A percentile compares a stretch with the other conserved stretches of the same genome.
Conservation (phyloP, 92 coral and sea anemone species). For the Porites rus region DNA sequence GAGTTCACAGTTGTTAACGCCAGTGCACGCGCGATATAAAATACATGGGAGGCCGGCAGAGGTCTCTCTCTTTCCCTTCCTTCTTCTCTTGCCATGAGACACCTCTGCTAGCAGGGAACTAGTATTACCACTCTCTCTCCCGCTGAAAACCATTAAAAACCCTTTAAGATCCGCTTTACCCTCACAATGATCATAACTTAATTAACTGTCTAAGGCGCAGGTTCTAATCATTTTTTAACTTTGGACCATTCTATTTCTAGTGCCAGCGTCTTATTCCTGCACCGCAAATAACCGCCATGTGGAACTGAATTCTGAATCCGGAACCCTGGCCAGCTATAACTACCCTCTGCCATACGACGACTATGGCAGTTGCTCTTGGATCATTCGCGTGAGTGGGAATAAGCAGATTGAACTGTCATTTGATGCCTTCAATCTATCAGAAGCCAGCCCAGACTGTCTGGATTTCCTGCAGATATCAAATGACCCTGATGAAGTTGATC, state of each 20-base stretch:
- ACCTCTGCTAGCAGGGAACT: no score
- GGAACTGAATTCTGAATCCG: constrained; percentile 7
- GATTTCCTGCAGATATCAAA: constrained; percentile 50
- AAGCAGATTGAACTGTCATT: constrained; percentile 49
- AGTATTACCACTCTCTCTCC: no score
- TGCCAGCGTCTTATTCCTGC: constrained; percentile 67
- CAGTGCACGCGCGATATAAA: no score
- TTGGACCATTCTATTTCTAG: background rate
- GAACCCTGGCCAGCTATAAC: constrained; percentile 57
- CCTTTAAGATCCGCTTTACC: no score
- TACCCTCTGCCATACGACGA: constrained; percentile 54
- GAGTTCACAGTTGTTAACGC: no score
- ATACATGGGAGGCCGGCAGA: no score
- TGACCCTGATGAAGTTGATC: background rate
- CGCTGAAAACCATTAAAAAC: no score
- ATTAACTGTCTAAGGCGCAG: no score
- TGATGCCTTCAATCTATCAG: constrained; percentile 50
- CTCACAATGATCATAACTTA: no score
- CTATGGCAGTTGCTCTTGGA: constrained; percentile 8
- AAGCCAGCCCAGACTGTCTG: constrained; percentile 13
- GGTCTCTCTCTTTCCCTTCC: no score
- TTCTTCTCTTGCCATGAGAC: no score
- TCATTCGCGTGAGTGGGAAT: background rate
- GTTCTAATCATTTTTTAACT: no score
- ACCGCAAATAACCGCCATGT: background rate